Evolutionary conservation across 2,797 vertebrate genomes (phyloP).

Genomic region (Perodicticus potto): DNA sequence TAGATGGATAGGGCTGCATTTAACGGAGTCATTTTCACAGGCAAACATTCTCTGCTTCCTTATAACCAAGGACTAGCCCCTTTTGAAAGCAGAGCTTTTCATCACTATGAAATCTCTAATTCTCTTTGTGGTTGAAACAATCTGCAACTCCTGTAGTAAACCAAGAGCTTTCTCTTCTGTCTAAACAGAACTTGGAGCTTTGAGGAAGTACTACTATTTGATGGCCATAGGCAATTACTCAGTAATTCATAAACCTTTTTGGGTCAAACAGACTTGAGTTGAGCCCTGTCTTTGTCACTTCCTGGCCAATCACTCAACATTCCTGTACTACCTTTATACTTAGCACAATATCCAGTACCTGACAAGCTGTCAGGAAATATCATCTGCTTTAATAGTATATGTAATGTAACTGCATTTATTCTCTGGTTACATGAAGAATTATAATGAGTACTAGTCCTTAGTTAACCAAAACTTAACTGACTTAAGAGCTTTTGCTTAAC

Average conservation of each 20-base stretch:
- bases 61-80: not conserved
- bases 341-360: not conserved
- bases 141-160: not conserved
- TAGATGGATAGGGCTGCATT: not conserved
- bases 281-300: not conserved
- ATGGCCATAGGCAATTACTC: not conserved
- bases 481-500: not conserved
- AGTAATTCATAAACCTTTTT: not conserved
- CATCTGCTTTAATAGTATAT: not conserved
- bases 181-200: not conserved
- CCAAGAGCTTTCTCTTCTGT: not conserved
- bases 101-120: constrained; percentile 10
- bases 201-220: not conserved
- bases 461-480: not conserved
- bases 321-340: not conserved
- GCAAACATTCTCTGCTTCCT: not conserved
- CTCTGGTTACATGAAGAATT: not conserved
- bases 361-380: not conserved
- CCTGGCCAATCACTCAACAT: not conserved
- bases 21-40: not conserved
- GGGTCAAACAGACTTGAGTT: not conserved
- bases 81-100: constrained; percentile 48
- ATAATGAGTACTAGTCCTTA: not conserved
- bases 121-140: not conserved
- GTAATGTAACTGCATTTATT: not conserved